Evolutionary conservation across 2,797 vertebrate species (phyloP).

Genomic region (Enteromius paludinosus): DNA sequence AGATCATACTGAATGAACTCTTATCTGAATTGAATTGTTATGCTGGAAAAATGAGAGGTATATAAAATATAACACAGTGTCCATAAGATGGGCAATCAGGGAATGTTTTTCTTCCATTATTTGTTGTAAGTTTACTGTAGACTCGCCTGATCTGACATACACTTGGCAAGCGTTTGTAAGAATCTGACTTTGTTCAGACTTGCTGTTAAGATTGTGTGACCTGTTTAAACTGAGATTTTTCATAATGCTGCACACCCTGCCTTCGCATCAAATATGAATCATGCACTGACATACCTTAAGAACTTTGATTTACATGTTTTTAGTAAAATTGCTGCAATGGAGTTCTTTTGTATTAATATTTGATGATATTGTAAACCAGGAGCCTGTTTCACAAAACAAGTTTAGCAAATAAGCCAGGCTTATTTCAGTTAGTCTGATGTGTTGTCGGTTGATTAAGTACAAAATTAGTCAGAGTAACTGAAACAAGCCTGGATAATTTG

Average conservation of each 20-base stretch:
- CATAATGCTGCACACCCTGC: not conserved
- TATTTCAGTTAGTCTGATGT: too few relatives aligned
- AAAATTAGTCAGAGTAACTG: too few relatives aligned
- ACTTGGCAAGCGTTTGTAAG: conserved; percentile 1
- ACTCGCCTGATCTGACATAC: not conserved
- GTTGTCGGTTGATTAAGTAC: too few relatives aligned
- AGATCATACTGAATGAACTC: not conserved
- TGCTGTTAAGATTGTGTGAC: conserved; percentile 6
- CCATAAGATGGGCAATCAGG: conserved; percentile 1
- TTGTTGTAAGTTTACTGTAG: not conserved
- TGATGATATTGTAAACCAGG: not conserved
- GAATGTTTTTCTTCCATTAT: not conserved
- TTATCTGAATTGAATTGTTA: not conserved
- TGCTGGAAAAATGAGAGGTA: not conserved
- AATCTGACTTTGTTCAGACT: conserved; percentile 3
- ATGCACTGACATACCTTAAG: conserved; percentile 1
- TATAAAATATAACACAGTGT: not conserved
- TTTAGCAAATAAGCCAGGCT: too few relatives aligned
- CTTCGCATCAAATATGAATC: not conserved
- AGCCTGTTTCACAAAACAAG: too few relatives aligned
- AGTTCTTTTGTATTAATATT: not conserved
- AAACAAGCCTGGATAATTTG: too few relatives aligned
- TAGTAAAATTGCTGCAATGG: not conserved
- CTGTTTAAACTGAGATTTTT: not conserved
- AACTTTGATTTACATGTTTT: not conserved